Evolutionary conservation across 1,140 invertebrate genomes (phyloP), one percentile per base, ranked within the genome.

Genomic region (Cydia strobilella): DNA sequence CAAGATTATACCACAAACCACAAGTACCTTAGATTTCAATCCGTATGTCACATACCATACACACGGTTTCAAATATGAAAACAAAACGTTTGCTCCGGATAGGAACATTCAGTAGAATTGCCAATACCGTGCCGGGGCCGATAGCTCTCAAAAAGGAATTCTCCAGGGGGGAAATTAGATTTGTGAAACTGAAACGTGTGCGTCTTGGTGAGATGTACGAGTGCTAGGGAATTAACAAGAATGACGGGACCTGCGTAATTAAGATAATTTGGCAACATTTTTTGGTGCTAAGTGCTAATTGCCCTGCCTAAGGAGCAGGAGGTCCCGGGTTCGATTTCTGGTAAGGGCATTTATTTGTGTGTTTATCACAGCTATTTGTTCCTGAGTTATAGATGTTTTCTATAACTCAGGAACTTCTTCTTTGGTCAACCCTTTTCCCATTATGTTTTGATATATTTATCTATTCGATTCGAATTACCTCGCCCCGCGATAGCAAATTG

Each of bases 181-280:
- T 90, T 89, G 87, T 83, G 86, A 86, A 88, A 89, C 84, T 84
- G 82, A 83, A 79, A 87, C 86, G 87, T 89, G 86, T 76, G 65
- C 76, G 45, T 77, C 31, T 72, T 77, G 27, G 54, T 59, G 54
- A 23, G 54, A 59, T 18, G 51, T 54, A 59, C 54, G 20, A 23
- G 20, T 59, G 54, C 65, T 71, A 75, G 75, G 72, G 39, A 45
- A 73, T 79, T 83, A 79, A 78, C 73, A 77, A 54, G 65, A 73
- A 75, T 77, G 77, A 39, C 7, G 1, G 35, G 35, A 10, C 35
- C 0, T 10, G 31, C 10, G 9, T 10, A 9, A 39, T 39, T 39
- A 39, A 39, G 7, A 39, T 39, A 10, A 9, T 39, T 39, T 39
- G 35, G 1, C 4, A 39, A 39, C 35, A 10, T 5, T 10, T 39